Base-by-base conservation (phyloP, 1,140 invertebrate species). In the Zaprionus kolodkinae region DNA sequence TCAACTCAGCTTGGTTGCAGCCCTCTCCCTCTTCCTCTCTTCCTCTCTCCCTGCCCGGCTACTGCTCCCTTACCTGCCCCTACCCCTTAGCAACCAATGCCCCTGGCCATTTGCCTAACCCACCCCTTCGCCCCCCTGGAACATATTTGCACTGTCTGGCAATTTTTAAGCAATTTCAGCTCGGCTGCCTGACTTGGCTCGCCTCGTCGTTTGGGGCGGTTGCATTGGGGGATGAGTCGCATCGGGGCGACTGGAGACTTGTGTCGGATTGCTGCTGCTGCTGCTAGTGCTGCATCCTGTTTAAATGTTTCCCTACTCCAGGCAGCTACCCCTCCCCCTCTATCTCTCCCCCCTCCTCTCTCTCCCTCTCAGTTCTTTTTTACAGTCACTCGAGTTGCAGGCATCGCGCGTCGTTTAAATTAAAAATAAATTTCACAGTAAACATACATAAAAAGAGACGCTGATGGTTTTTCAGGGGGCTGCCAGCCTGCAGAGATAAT, bases 361-460 rank as follows among this genome's bases (percentile, higher is more conserved):
- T 60, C 9, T 40, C 25, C 9, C 17, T 11, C 11, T 69, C 21
- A 43, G 10, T 27, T 52, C 45, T 64, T 38, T 35, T 36, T 27
- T 62, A 54, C 59, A 69, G 61, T 72, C 57, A 65, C 61, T 72
- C 30, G 48, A 62, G 69, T 61, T 64, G 40, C 56, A 55, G 62
- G 33, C 45, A 64, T 15, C 35, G 48, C 79, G 80, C 77, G 80
- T 87, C 84, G 80, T 78, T 84, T 72, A 88, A 87, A 87, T 87
- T 87, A 87, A 87, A 87, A 87, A 87, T 87, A 87, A 84, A 87
- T 87, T 87, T 87, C 80, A 87, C 84, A 87, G 84, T 87, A 88
- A 87, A 87, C 84, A 87, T 85, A 87, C 81, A 87, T 87, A 87
- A 88, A 88, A 87, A 69, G 72, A 71, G 70, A 87, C 79, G 84